Conservation (phyloP, 2,888 invertebrate genomes). For the Temnothorax rugatulus region DNA sequence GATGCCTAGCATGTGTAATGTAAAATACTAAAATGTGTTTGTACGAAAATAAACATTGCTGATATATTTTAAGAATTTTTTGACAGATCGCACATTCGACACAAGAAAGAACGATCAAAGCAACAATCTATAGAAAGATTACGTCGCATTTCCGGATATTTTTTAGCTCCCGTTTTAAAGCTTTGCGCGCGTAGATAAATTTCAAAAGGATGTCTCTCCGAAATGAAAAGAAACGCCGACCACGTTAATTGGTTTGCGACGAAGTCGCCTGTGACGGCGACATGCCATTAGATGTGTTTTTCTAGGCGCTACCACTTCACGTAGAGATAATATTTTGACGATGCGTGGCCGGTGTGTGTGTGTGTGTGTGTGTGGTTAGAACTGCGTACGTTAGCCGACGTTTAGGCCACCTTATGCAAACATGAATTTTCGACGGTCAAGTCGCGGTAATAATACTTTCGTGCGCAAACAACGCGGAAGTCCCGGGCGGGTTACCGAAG, state of each 20-base stretch:
- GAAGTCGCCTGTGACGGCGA: slow-evolving; percentile 34
- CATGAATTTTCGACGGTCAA: slow-evolving; percentile 63
- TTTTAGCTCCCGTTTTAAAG: not conserved
- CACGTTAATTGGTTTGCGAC: slow-evolving; percentile 64
- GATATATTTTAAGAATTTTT: not conserved
- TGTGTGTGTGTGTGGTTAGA: not conserved
- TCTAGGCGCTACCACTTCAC: slow-evolving; percentile 56
- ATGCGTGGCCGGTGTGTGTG: slow-evolving; percentile 15
- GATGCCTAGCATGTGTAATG: not conserved
- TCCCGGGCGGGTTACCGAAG: slow-evolving; percentile 29
- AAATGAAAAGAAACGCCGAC: slow-evolving; percentile 17
- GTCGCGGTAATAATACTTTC: slow-evolving; percentile 66
- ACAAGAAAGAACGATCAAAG: not conserved
- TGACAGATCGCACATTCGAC: not conserved
- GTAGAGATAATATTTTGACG: slow-evolving; percentile 74
- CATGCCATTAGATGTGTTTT: slow-evolving; percentile 73
- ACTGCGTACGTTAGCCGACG: slow-evolving; percentile 22
- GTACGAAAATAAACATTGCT: not conserved
- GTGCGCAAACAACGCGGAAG: slow-evolving; percentile 62
- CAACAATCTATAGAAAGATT: not conserved
- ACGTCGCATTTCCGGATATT: not conserved
- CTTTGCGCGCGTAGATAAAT: slow-evolving; percentile 36
- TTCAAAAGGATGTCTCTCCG: not conserved
- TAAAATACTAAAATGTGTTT: not conserved
- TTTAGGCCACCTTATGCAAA: slow-evolving; percentile 66